phyloP scores from a whole-genome alignment of 2,113 vertebrate species.

The Chitala chitala region DNA sequence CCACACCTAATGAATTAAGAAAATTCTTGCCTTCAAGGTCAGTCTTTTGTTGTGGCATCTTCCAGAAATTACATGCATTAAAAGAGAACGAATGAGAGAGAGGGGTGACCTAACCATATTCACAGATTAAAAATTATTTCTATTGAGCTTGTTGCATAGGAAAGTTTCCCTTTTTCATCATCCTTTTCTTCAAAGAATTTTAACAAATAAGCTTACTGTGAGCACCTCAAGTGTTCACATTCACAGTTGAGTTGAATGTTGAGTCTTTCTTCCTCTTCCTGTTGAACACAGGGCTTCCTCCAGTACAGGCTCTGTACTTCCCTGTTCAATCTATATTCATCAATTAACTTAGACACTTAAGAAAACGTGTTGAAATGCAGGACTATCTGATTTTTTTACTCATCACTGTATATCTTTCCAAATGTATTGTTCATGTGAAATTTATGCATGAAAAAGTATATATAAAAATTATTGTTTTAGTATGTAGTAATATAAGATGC shows the following conservation, averaged over 20 bases:
- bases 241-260: neutral
- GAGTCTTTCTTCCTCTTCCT: neutral
- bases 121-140: neutral
- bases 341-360: neutral
- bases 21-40: neutral
- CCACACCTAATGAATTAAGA: slow-evolving; percentile 15
- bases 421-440: no score
- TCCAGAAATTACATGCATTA: slow-evolving; percentile 1
- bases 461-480: no score
- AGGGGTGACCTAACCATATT: no score
- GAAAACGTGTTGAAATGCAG: neutral
- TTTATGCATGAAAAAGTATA: no score
- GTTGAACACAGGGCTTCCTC: neutral
- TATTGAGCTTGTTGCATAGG: neutral
- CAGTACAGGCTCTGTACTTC: neutral
- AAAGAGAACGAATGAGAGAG: neutral
- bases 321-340: neutral
- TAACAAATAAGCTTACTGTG: neutral
- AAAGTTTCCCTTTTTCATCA: slow-evolving; percentile 3
- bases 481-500: no score
- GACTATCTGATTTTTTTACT: neutral
- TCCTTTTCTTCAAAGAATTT: slow-evolving; percentile 8
- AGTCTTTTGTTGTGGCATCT: neutral
- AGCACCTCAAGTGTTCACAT: slow-evolving; percentile 3
- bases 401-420: neutral